Percentiles rank a stretch among this genome's conserved stretches.
Evolutionary conservation across 1,140 invertebrate species (phyloP).

Genomic region (Gryllus bimaculatus): DNA sequence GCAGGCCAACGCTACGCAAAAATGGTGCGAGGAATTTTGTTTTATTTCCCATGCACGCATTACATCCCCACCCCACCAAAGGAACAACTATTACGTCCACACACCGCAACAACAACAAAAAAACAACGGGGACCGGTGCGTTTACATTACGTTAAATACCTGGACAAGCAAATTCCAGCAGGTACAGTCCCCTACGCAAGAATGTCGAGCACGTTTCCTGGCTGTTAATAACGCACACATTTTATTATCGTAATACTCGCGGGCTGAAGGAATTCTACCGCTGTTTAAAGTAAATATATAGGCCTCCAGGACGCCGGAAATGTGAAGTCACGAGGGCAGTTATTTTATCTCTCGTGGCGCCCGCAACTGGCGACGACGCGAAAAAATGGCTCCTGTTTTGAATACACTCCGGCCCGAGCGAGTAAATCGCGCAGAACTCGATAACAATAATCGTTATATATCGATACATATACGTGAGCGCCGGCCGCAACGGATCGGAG

Average conservation of each 20-base stretch:
- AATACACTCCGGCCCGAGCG: background rate
- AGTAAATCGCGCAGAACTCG: background rate
- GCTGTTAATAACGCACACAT: background rate
- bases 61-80: background rate
- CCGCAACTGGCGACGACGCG: background rate
- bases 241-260: background rate
- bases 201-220: background rate
- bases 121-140: background rate
- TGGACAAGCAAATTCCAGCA: slow-evolving; percentile 3
- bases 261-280: background rate
- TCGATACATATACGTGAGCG: background rate
- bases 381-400: background rate
- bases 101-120: background rate
- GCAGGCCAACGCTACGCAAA: background rate
- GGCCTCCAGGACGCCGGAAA: background rate
- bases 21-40: background rate
- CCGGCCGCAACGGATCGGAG: background rate
- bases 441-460: slow-evolving; percentile 6
- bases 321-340: background rate
- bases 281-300: slow-evolving; percentile 6
- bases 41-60: background rate
- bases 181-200: background rate
- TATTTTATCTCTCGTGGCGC: background rate
- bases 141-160: slow-evolving; percentile 1
- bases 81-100: background rate